Conservation (phyloP, 2,113 vertebrate species). For the Halichoerus grypus region DNA sequence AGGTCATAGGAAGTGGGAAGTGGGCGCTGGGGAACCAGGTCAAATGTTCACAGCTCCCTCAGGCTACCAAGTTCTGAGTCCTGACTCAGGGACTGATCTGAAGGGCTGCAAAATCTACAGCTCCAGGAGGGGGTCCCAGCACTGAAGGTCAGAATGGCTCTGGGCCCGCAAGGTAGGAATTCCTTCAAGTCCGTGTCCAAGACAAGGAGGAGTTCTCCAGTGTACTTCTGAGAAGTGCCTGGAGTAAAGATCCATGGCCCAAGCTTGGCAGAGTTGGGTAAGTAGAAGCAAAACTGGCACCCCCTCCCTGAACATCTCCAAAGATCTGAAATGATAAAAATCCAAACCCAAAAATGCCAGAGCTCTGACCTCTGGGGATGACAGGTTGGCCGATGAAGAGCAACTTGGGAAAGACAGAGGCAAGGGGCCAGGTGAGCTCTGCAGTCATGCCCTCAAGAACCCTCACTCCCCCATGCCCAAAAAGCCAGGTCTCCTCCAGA, state of each 20-base stretch:
- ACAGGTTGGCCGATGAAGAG: neutral
- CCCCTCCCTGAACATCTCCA: neutral
- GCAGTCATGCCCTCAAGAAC: neutral
- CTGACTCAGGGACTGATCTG: neutral
- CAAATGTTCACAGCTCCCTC: neutral
- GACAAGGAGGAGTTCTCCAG: neutral
- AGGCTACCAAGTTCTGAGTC: neutral
- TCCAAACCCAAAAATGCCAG: neutral
- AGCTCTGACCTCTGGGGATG: neutral
- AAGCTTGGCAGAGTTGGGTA: neutral
- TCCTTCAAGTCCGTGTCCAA: neutral
- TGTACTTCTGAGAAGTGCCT: neutral
- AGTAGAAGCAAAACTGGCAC: neutral
- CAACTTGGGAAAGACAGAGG: neutral
- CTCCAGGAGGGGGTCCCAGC: neutral
- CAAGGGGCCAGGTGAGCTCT: neutral
- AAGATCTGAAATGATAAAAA: neutral
- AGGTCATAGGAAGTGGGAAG: neutral
- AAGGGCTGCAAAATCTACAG: neutral
- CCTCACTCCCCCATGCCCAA: neutral
- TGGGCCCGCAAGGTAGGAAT: neutral
- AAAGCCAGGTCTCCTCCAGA: neutral
- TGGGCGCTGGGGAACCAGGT: too few species aligned
- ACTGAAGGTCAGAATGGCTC: constrained; percentile 4
- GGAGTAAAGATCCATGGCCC: neutral